phyloP scores from a whole-genome alignment of 2,797 vertebrate genomes.

The Chiroxiphia lanceolata region DNA sequence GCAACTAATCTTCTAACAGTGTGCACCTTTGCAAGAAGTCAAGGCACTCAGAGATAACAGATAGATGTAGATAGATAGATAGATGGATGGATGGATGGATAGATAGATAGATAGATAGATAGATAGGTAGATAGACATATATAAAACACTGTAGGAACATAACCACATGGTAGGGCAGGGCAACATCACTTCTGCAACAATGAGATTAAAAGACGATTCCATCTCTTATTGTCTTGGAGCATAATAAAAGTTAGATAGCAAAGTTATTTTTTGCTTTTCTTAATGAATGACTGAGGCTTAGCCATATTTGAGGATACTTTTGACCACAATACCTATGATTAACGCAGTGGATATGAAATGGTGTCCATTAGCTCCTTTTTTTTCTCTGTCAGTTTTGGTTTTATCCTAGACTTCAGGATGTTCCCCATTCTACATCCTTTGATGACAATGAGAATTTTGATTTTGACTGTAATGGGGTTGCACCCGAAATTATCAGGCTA shows the following conservation, averaged over 20 bases:
- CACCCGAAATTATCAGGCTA: background rate
- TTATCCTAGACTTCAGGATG: background rate
- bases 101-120: background rate
- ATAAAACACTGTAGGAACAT: background rate
- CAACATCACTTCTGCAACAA: accelerated
- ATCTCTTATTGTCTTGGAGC: background rate
- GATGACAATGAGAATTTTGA: background rate
- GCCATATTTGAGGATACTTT: background rate
- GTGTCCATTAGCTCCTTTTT: background rate
- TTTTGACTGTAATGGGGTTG: background rate
- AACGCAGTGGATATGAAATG: background rate
- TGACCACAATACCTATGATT: background rate
- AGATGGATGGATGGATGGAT: no score
- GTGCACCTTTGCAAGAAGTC: background rate
- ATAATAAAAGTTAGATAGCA: background rate
- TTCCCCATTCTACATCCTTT: background rate
- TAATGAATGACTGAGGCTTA: background rate
- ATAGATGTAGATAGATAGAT: background rate
- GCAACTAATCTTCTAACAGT: background rate
- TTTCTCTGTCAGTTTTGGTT: background rate
- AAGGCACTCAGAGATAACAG: background rate
- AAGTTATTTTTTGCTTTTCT: background rate
- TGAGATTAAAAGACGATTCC: background rate
- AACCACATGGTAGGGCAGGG: accelerated
- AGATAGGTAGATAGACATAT: no score